Evolutionary conservation across 2,888 invertebrate genomes (phyloP), one percentile per base, ranked within the genome.

Genomic region (Noctua pronuba): DNA sequence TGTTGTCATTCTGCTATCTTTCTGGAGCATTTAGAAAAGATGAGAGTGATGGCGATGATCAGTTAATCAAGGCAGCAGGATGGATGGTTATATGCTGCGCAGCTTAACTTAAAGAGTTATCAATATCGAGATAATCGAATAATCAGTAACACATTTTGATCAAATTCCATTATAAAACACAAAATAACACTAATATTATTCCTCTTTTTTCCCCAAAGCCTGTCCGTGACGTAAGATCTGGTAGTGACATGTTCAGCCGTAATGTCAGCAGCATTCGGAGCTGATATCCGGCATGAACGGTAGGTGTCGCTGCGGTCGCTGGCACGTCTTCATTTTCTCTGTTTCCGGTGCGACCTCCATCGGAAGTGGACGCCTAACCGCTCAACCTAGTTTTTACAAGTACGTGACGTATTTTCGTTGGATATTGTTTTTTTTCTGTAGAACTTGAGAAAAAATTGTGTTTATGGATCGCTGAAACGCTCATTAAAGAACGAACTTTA

Each of bases 261-360:
- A 75, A 83, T 84, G 85, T 86, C 86, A 85, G 44, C 49, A 71
- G 46, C 73, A 77, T 83, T 87, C 77, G 85, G 60, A 75, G 58
- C 72, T 79, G 86, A 88, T 89, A 84, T 89, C 89, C 89, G 86
- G 65, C 79, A 81, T 86, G 86, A 79, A 65, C 64, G 78, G 80
- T 83, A 84, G 79, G 87, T 86, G 90, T 82, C 84, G 84, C 78
- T 74, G 83, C 73, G 85, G 83, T 84, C 76, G 84, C 78, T 84
- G 83, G 69, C 85, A 85, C 75, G 85, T 89, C 86, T 89, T 90
- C 90, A 90, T 90, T 90, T 90, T 88, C 90, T 73, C 80, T 69
- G 82, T 79, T 88, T 89, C 90, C 90, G 86, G 72, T n/a, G 79
- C 62, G 73, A 77, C 80, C 75, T 69, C 77, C 41, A 69, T 70